These are phyloP conservation scores for Phytoseiulus persimilis DNA, from an alignment of 2,888 invertebrate genomes.

Conservation along the genomic window DNA sequence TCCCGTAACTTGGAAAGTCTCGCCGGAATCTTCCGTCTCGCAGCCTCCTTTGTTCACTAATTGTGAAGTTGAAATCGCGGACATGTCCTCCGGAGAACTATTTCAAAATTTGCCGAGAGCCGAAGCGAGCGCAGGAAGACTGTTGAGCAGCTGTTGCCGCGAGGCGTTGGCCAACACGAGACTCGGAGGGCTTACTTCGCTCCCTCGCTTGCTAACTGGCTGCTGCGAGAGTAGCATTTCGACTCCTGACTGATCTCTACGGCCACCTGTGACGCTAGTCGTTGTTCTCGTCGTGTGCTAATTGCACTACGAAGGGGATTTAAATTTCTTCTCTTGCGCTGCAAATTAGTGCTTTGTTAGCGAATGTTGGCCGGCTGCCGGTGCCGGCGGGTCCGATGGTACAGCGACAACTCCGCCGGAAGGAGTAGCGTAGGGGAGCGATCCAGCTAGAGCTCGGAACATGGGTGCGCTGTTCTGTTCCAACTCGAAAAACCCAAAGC, in stretches of 20 bases:
- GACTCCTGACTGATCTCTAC: background rate
- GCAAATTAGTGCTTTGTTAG: background rate
- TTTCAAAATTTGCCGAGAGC: background rate
- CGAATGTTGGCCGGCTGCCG: background rate
- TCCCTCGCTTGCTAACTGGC: background rate
- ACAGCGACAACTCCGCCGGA: background rate
- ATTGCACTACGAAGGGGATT: background rate
- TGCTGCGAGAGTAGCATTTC: background rate
- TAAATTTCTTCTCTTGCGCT: background rate
- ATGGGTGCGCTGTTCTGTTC: background rate
- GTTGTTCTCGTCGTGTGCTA: background rate
- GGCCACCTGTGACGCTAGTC: background rate
- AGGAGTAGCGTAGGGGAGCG: background rate
- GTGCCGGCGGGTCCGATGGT: background rate
- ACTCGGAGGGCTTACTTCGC: background rate
- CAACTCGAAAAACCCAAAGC: background rate
- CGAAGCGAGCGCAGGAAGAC: background rate
- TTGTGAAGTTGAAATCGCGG: background rate
- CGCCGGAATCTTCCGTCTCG: background rate
- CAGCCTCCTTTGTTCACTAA: background rate
- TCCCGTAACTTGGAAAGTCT: background rate
- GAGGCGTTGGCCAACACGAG: background rate
- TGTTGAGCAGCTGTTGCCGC: background rate
- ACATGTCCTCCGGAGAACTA: background rate
- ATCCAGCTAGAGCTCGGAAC: background rate